Conservation (phyloP, 1,140 invertebrate species). For the Luehdorfia chinensis region DNA sequence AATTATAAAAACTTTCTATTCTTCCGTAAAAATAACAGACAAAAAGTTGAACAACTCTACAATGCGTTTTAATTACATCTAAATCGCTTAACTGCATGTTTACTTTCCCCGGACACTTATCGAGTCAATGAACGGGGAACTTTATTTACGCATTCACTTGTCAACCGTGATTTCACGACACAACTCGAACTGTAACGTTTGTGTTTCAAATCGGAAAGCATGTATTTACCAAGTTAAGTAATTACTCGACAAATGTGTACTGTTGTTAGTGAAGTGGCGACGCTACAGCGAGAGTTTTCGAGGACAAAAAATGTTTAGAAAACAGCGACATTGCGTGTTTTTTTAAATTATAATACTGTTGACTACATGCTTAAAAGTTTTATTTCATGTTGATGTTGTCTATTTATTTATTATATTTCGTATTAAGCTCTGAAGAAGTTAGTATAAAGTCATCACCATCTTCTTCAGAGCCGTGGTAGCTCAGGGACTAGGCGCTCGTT, state of each 20-base stretch:
- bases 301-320: background rate
- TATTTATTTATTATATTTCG: too few relatives aligned
- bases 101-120: slow-evolving; percentile 45
- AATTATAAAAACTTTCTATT: too few relatives aligned
- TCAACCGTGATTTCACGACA: slow-evolving; percentile 22
- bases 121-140: slow-evolving; percentile 40
- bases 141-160: slow-evolving; percentile 52
- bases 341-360: too few relatives aligned
- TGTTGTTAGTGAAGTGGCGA: background rate
- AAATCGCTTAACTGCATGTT: slow-evolving; percentile 52
- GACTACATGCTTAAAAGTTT: too few relatives aligned
- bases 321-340: too few relatives aligned
- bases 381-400: too few relatives aligned
- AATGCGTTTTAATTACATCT: slow-evolving; percentile 52
- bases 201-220: slow-evolving; percentile 30
- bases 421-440: too few relatives aligned
- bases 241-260: slow-evolving; percentile 22
- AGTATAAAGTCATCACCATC: too few relatives aligned
- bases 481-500: too few relatives aligned
- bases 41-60: too few relatives aligned
- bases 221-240: slow-evolving; percentile 23
- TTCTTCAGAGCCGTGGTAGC: too few relatives aligned
- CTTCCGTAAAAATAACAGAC: too few relatives aligned
- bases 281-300: background rate
- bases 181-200: slow-evolving; percentile 28